Evolutionary conservation across 2,888 invertebrate genomes (phyloP), one percentile per base, ranked within the genome.

Genomic region (Lepeophtheirus nordmannii): DNA sequence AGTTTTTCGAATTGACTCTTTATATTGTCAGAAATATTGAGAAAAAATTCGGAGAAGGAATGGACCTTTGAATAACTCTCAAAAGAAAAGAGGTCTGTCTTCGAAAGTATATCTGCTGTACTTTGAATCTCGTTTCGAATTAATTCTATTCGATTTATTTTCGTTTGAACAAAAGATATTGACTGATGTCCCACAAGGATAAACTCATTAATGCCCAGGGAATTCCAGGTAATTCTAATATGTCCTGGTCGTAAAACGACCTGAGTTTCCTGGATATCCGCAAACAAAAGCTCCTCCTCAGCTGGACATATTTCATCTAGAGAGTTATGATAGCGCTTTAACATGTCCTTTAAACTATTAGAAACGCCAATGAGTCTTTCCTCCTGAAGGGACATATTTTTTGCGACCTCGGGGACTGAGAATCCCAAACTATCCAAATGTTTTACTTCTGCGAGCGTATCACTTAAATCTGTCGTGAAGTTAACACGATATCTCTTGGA

Each of bases 191-290:
- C 53, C 56, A 23, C 63, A 10, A 10, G 10, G 56, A 63, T 63
- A 23, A 63, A 63, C 68, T 87, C 86, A 17, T 78, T 78, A 58
- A 92, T 87, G 37, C 86, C 85, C 14, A 91, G 79, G 0, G 89
- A 87, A 69, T 85, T 85, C 92, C 93, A 93, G 58, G 86, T 87
- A 67, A 89, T 83, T 38, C 90, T 81, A 2, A 84, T 84, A 0
- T 88, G 77, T 0, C 92, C 92, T 2, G 89, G 88, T 71, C 87
- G 82, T 62, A 89, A 83, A 63, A 83, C 80, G 46, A 84, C 79
- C 74, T 89, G 89, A 69, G 85, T 82, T 68, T 85, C 82, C 70
- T 82, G 77, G 0, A 89, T 78, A 14, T 63, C 63, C 14, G 23
- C 83, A 83, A 14, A 80, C 80, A 37, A 59, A 53, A 39, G 56